phyloP scores from a whole-genome alignment of 2,888 invertebrate species.

The Coleophora flavipennella region DNA sequence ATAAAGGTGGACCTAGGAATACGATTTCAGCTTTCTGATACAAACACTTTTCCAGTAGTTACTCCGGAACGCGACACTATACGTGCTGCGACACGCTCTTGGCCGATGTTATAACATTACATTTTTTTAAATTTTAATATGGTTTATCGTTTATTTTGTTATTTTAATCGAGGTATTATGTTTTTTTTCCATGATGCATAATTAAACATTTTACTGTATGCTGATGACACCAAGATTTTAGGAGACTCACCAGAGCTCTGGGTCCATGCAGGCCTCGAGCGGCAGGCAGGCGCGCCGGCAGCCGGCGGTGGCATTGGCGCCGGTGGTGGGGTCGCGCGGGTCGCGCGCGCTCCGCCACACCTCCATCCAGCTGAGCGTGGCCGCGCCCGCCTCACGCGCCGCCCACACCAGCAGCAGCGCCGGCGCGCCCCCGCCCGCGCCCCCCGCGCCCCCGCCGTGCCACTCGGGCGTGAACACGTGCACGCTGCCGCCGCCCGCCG shows the following conservation, averaged over 20 bases:
- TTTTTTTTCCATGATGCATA: no score
- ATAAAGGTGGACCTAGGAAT: no score
- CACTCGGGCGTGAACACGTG: conserved; percentile 88
- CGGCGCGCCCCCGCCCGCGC: conserved; percentile 69
- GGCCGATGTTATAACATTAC: no score
- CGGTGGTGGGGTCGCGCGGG: conserved; percentile 22
- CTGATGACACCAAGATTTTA: conserved; percentile 48
- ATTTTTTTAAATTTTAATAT: no score
- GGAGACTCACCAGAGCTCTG: conserved; percentile 80
- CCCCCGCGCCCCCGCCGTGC: conserved; percentile 51
- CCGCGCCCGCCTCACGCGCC: conserved; percentile 85
- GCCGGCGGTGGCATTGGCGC: conserved; percentile 32
- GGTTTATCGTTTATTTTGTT: no score
- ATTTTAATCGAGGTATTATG: no score
- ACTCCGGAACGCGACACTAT: no score
- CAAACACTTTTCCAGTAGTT: no score
- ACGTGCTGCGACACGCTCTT: no score
- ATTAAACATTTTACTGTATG: no score
- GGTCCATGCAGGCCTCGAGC: conserved; percentile 83
- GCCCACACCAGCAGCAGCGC: conserved; percentile 86
- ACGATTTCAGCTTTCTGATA: no score
- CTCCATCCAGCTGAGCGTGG: conserved; percentile 83
- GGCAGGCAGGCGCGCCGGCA: conserved; percentile 74
- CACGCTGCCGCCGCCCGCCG: conserved; percentile 70
- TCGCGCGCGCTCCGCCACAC: conserved; percentile 10